A percentile compares a stretch with the other conserved stretches of the same genome.
phyloP scores from a whole-genome alignment of 2,888 invertebrate genomes.

The Yponomeuta sedellus region DNA sequence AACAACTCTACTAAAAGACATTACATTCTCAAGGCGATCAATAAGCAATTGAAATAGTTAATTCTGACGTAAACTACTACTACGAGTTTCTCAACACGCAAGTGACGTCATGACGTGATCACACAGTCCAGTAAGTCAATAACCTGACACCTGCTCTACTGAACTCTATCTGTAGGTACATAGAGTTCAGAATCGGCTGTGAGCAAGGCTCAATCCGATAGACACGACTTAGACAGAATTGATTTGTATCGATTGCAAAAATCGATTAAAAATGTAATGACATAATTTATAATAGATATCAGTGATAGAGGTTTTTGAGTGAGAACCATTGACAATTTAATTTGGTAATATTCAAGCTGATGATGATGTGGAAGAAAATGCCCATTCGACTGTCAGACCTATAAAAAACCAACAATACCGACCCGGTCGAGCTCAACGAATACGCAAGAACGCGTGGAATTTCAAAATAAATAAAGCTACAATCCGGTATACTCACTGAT shows the following conservation, averaged over 20 bases:
- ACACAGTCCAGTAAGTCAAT: not conserved
- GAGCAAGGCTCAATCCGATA: not conserved
- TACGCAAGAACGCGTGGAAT: too few species aligned
- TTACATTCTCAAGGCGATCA: not conserved
- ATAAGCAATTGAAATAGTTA: not conserved
- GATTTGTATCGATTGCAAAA: not conserved
- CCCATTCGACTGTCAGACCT: too few species aligned
- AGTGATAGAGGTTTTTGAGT: too few species aligned
- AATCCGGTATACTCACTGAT: too few species aligned
- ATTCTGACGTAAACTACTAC: constrained; percentile 3
- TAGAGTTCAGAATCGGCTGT: not conserved
- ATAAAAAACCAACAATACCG: too few species aligned
- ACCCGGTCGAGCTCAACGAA: too few species aligned
- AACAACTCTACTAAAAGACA: not conserved
- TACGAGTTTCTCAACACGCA: constrained; percentile 5
- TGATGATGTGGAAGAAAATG: too few species aligned
- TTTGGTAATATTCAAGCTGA: too few species aligned
- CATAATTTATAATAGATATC: too few species aligned
- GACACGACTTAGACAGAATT: not conserved
- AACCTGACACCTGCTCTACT: not conserved
- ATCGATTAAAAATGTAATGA: not conserved
- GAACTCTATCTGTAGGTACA: not conserved
- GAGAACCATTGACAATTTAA: too few species aligned
- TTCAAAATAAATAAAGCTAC: too few species aligned
- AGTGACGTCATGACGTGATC: constrained; percentile 2